Evolutionary conservation across 2,888 invertebrate genomes (phyloP), one percentile per base, ranked within the genome.

Genomic region (Heliconius aoede): DNA sequence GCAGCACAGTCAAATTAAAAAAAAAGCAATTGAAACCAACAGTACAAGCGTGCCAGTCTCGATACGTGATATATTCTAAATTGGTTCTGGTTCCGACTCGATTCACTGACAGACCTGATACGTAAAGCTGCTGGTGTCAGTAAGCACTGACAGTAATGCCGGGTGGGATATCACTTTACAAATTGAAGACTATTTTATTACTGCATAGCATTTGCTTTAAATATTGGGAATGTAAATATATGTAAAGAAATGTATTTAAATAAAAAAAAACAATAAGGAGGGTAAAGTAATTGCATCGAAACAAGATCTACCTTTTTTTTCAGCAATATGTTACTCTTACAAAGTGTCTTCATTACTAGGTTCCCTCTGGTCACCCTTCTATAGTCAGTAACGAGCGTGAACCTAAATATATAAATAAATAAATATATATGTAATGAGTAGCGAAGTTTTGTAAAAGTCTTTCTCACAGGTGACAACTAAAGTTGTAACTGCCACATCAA

Each of bases 1-100:
- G 11, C n/a, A n/a, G n/a, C n/a, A n/a, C n/a, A n/a, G n/a, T 55
- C 11, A 55, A 55, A 55, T 55, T 55, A 11, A 55, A 55, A 51
- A n/a, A 51, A n/a, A 55, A 55, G n/a, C n/a, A 3, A n/a, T 55
- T 55, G 55, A 11, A n/a, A 9, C 24, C 36, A 5, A 36, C 28
- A 51, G n/a, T 55, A 15, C 68, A n/a, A 69, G 3, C 30, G 18
- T 30, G 68, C 55, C 68, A 68, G 51, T 69, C 64, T n/a, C 21
- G 51, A 30, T n/a, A 30, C 68, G 51, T 69, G 68, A 69, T 69
- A 69, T 51, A 51, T 69, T 28, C 68, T 68, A 68, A 51, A 68
- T 68, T 68, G 51, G 46, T 51, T 68, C 28, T n/a, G 28, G 28
- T 28, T 21, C 46, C 26, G 28, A 51, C 51, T 68, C 68, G 21